Conservation (phyloP, 2,797 vertebrate genomes). For the Cirrhinus mrigala region DNA sequence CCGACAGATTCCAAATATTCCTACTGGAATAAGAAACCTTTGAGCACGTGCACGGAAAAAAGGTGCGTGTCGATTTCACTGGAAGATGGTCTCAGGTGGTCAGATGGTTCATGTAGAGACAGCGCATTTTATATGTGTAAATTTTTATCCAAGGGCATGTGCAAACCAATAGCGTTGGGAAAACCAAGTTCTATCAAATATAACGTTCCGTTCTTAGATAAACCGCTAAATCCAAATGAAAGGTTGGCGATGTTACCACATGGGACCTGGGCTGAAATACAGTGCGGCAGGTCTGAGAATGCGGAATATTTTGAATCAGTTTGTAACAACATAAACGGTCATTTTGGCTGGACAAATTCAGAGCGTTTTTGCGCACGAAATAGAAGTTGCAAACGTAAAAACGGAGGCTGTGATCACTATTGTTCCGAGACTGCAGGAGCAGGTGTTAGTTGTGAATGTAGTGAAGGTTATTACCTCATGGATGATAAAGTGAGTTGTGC, state of each 20-base stretch:
- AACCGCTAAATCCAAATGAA: slow-evolving; percentile 49
- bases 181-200: slow-evolving; percentile 70
- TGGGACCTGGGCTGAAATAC: slow-evolving; percentile 68
- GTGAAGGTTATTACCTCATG: slow-evolving; percentile 67
- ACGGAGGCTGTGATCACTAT: slow-evolving; percentile 75
- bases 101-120: slow-evolving; percentile 63
- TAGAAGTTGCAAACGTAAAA: slow-evolving; percentile 63
- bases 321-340: slow-evolving; percentile 25
- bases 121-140: slow-evolving; percentile 69
- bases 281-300: slow-evolving; percentile 52
- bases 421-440: slow-evolving; percentile 58
- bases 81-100: slow-evolving; percentile 68
- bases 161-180: slow-evolving; percentile 66
- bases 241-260: slow-evolving; percentile 68
- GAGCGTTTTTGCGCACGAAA: slow-evolving; percentile 70
- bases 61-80: slow-evolving; percentile 70
- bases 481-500: slow-evolving; percentile 69
- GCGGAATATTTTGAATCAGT: neutral
- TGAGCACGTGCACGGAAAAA: slow-evolving; percentile 70
- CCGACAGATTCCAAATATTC: slow-evolving; percentile 68
- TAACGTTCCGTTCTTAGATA: slow-evolving; percentile 66
- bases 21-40: slow-evolving; percentile 75
- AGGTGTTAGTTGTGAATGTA: slow-evolving; percentile 68
- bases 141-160: slow-evolving; percentile 79
- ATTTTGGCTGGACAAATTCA: slow-evolving; percentile 64